Conservation (phyloP, 92 coral and sea anemone genomes). For the Paramuricea clavata region DNA sequence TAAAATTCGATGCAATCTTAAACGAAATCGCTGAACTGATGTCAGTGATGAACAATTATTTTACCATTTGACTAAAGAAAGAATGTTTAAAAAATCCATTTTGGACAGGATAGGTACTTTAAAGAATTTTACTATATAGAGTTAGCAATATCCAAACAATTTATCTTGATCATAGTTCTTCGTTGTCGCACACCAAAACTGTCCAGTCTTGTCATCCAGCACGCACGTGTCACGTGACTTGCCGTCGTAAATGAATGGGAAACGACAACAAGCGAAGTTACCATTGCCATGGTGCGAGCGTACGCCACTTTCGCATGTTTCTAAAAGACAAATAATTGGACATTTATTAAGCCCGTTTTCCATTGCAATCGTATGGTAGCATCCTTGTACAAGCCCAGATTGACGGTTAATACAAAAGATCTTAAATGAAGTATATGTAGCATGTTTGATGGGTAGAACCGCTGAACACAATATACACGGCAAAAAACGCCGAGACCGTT, state of each 20-base stretch:
- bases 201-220: slow-evolving; percentile 54
- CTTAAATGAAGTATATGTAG: too few relatives aligned
- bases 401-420: too few relatives aligned
- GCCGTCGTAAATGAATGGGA: slow-evolving; percentile 74
- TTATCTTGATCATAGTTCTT: slow-evolving; percentile 60
- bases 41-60: too few relatives aligned
- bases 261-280: slow-evolving; percentile 80
- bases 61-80: too few relatives aligned
- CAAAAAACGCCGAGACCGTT: too few relatives aligned
- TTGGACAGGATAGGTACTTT: neutral
- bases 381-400: too few relatives aligned
- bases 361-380: neutral
- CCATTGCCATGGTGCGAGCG: slow-evolving; percentile 83
- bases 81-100: too few relatives aligned
- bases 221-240: slow-evolving; percentile 73
- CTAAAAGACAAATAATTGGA: slow-evolving; percentile 45
- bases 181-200: slow-evolving; percentile 86
- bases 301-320: slow-evolving; percentile 82
- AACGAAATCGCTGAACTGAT: too few relatives aligned
- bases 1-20: too few relatives aligned
- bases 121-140: neutral
- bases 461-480: too few relatives aligned
- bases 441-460: too few relatives aligned
- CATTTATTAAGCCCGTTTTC: neutral
- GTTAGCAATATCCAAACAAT: slow-evolving; percentile 85